Evolutionary conservation across 2,888 invertebrate genomes (phyloP).

Genomic region (Tolmerus cingulatus): DNA sequence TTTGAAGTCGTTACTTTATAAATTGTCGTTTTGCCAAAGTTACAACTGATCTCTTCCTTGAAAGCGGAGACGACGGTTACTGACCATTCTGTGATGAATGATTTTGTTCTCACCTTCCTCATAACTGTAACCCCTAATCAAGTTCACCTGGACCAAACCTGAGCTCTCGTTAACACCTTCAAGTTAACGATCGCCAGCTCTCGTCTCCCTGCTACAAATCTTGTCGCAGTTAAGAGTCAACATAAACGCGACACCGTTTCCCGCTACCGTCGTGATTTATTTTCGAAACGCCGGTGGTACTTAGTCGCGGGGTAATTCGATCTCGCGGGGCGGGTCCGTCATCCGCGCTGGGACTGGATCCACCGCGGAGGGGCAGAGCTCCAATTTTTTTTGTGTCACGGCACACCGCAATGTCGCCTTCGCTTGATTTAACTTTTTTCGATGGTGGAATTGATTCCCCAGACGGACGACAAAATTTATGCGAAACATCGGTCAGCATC

Average conservation of each 20-base stretch:
- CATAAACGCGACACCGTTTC: neutral
- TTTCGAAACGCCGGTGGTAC: neutral
- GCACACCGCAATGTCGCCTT: neutral
- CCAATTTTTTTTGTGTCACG: neutral
- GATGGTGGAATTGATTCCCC: neutral
- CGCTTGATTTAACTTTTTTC: neutral
- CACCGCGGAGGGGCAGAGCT: neutral
- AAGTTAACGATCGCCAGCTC: neutral
- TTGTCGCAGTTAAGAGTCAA: neutral
- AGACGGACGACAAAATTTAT: constrained; percentile 15
- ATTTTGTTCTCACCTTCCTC: neutral
- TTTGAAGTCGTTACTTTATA: no score
- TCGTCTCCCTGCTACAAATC: neutral
- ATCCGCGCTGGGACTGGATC: neutral
- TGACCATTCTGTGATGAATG: neutral
- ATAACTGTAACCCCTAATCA: neutral
- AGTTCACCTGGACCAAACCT: neutral
- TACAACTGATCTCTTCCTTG: neutral
- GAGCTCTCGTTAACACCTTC: neutral
- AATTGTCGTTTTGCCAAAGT: neutral
- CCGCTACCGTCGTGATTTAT: neutral
- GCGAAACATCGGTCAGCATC: neutral
- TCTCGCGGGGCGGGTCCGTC: neutral
- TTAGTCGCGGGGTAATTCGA: neutral
- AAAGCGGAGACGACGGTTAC: neutral